These are phyloP conservation scores for Drosophila kanapiae DNA, from an alignment of 1,140 invertebrate genomes.

Conservation along the genomic window DNA sequence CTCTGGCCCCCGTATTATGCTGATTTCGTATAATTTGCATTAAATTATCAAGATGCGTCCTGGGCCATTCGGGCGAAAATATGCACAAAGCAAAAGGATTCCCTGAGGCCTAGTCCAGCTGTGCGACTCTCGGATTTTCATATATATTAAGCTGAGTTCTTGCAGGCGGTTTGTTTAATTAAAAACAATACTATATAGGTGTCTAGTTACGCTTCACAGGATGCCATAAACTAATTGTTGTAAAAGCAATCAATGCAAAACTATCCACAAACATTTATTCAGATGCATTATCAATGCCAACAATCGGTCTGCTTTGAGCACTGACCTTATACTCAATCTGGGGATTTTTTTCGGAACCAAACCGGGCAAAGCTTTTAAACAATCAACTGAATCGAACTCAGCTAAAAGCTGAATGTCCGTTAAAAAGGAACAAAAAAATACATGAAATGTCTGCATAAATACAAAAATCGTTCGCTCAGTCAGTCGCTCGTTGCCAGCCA, in stretches of 20 bases:
- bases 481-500: conserved; percentile 25
- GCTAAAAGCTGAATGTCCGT: conserved; percentile 18
- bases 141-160: conserved; percentile 9
- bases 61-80: conserved; percentile 59
- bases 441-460: conserved; percentile 11
- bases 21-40: conserved; percentile 78
- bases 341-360: conserved; percentile 11
- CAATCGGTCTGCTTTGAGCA: conserved; percentile 51
- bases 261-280: conserved; percentile 36
- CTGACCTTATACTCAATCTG: conserved; percentile 37
- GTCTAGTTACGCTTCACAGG: not conserved
- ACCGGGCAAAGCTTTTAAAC: conserved; percentile 55
- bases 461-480: conserved; percentile 6
- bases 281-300: conserved; percentile 30
- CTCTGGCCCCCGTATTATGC: conserved; percentile 59
- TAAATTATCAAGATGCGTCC: conserved; percentile 74
- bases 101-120: conserved; percentile 34
- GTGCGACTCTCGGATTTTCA: conserved; percentile 27
- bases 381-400: conserved; percentile 47
- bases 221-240: conserved; percentile 28
- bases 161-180: conserved; percentile 21
- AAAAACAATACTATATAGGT: conserved; percentile 13
- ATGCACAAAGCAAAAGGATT: conserved; percentile 46
- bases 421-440: conserved; percentile 6
- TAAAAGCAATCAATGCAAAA: conserved; percentile 42